Percentiles rank a stretch among this genome's conserved stretches.
Conservation (phyloP, 2,797 vertebrate species). For the Sebastes vulpes region DNA sequence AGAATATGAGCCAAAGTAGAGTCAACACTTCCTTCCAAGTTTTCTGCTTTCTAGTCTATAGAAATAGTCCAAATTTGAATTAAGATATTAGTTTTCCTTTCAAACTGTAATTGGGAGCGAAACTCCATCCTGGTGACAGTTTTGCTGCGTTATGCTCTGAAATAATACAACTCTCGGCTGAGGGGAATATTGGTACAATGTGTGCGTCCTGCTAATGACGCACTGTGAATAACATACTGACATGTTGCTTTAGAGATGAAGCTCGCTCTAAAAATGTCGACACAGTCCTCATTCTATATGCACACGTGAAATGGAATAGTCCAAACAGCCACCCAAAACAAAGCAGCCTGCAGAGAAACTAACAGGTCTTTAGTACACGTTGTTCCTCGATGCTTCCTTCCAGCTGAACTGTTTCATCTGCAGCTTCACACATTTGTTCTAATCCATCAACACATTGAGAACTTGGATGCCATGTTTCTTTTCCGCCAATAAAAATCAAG, state of each 20-base stretch:
- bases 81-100: not conserved
- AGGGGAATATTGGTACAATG: not conserved
- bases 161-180: not conserved
- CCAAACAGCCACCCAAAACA: not conserved
- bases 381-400: not conserved
- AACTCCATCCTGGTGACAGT: not conserved
- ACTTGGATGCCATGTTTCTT: slow-evolving; percentile 35
- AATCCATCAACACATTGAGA: slow-evolving; percentile 38
- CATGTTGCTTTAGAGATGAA: not conserved
- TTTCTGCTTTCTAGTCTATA: not conserved
- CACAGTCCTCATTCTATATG: not conserved
- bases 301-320: not conserved
- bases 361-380: not conserved
- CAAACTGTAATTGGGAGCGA: not conserved
- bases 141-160: not conserved
- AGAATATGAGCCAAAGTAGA: not conserved
- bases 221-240: not conserved
- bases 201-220: not conserved
- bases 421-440: slow-evolving; percentile 22
- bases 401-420: not conserved
- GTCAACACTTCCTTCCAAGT: not conserved
- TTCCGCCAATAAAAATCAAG: slow-evolving; percentile 58
- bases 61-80: not conserved
- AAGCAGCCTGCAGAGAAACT: not conserved
- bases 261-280: slow-evolving; percentile 6